Percentiles rank a stretch among this genome's conserved stretches.
These are phyloP conservation scores for Agapostemon virescens DNA, from an alignment of 2,888 invertebrate species.

Conservation along the genomic window DNA sequence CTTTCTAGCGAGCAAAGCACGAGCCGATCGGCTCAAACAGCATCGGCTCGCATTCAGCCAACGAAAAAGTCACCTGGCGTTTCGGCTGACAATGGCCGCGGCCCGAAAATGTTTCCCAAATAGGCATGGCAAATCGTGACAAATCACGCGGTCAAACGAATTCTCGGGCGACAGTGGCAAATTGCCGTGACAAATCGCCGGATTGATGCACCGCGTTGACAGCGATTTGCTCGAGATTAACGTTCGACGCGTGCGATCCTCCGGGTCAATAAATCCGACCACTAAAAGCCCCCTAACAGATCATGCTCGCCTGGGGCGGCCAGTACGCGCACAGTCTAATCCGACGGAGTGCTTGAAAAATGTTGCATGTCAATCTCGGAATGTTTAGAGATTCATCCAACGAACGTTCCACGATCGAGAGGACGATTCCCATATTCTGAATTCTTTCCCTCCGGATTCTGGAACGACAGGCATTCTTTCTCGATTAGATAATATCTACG, in stretches of 20 bases:
- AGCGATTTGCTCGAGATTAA: constrained; percentile 39
- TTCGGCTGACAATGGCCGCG: constrained; percentile 66
- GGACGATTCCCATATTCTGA: background rate
- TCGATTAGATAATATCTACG: constrained; percentile 13
- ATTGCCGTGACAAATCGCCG: constrained; percentile 61
- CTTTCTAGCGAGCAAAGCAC: constrained; percentile 59
- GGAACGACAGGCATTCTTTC: background rate
- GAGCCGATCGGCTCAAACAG: constrained; percentile 49
- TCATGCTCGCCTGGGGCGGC: constrained; percentile 40
- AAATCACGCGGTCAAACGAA: constrained; percentile 71
- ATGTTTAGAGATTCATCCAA: background rate
- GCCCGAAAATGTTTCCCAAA: constrained; percentile 70
- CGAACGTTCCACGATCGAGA: background rate
- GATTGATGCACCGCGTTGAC: constrained; percentile 45
- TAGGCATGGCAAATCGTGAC: constrained; percentile 72
- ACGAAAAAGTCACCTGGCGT: constrained; percentile 71
- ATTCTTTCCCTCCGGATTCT: background rate
- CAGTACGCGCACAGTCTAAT: background rate
- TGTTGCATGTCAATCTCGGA: background rate
- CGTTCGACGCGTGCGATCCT: constrained; percentile 38
- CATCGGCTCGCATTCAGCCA: constrained; percentile 16
- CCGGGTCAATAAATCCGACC: constrained; percentile 55
- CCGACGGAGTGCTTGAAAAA: constrained; percentile 15
- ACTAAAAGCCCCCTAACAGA: constrained; percentile 61
- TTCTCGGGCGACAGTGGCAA: constrained; percentile 43